Conservation (phyloP, 1,140 invertebrate species). For the Diorhabda elongata region DNA sequence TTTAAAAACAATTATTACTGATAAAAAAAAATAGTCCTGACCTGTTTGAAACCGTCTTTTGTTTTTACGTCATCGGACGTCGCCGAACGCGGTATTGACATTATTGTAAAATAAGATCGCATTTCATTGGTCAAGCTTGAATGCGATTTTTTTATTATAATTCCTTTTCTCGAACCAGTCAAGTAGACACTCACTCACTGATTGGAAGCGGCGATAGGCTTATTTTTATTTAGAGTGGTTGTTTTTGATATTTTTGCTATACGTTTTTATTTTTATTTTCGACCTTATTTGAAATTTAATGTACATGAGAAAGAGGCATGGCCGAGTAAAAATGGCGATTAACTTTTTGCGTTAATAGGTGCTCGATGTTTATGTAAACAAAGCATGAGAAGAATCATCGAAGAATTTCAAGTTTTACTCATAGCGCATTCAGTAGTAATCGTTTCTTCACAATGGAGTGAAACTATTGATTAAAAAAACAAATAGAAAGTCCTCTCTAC, state of each 20-base stretch:
- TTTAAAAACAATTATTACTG: too few species aligned
- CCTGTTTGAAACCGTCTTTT: not conserved
- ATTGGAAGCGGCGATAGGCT: not conserved
- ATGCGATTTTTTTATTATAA: slow-evolving; percentile 12
- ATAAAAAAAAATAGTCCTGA: too few species aligned
- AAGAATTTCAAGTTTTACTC: too few species aligned
- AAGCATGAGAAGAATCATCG: too few species aligned
- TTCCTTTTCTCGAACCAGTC: slow-evolving; percentile 11
- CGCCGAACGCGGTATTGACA: slow-evolving; percentile 13
- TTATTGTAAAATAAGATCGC: slow-evolving; percentile 17
- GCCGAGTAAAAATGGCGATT: not conserved
- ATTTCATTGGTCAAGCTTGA: slow-evolving; percentile 16
- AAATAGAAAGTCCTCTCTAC: too few species aligned
- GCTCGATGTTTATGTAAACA: too few species aligned
- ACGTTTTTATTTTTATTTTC: not conserved
- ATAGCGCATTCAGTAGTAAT: too few species aligned
- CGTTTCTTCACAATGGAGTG: too few species aligned
- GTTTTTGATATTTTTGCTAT: not conserved
- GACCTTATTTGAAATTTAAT: not conserved
- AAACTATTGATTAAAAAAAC: too few species aligned
- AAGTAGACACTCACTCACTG: slow-evolving; percentile 4
- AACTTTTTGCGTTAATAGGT: too few species aligned
- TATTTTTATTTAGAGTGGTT: slow-evolving; percentile 3
- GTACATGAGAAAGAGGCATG: not conserved
- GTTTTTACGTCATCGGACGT: slow-evolving; percentile 13